Conservation (phyloP, 2,797 vertebrate species). For the Bufotes viridis region DNA sequence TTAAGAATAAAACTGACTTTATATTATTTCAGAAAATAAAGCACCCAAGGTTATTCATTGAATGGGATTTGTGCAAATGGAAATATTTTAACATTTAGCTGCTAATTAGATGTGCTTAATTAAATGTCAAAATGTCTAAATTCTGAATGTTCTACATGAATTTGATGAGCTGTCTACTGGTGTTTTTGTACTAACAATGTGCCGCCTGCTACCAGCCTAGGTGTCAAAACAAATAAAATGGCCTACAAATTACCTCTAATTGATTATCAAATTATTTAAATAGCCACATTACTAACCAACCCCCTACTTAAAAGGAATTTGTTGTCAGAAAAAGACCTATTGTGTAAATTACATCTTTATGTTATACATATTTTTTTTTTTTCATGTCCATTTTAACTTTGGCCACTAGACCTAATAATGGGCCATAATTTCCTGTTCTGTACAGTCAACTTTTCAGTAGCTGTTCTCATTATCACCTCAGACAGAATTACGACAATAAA, state of each 20-base stretch:
- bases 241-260: background rate
- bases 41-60: conserved; percentile 62
- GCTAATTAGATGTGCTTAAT: conserved; percentile 33
- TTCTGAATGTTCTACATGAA: background rate
- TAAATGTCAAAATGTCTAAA: conserved; percentile 34
- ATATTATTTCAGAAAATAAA: conserved; percentile 69
- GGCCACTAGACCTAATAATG: too few relatives aligned
- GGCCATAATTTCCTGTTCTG: too few relatives aligned
- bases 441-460: too few relatives aligned
- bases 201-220: background rate
- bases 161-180: background rate
- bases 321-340: too few relatives aligned
- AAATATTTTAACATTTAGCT: conserved; percentile 28
- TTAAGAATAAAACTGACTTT: conserved; percentile 70
- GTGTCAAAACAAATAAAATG: background rate
- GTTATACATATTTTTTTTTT: too few relatives aligned
- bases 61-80: conserved; percentile 27
- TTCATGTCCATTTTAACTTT: too few relatives aligned
- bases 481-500: too few relatives aligned
- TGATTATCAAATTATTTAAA: background rate
- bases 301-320: background rate
- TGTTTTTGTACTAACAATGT: background rate
- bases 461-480: too few relatives aligned
- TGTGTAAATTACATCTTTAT: too few relatives aligned
- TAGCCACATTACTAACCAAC: background rate